Conservation (phyloP, 1,140 invertebrate species). For the Euglossa dilemma region DNA sequence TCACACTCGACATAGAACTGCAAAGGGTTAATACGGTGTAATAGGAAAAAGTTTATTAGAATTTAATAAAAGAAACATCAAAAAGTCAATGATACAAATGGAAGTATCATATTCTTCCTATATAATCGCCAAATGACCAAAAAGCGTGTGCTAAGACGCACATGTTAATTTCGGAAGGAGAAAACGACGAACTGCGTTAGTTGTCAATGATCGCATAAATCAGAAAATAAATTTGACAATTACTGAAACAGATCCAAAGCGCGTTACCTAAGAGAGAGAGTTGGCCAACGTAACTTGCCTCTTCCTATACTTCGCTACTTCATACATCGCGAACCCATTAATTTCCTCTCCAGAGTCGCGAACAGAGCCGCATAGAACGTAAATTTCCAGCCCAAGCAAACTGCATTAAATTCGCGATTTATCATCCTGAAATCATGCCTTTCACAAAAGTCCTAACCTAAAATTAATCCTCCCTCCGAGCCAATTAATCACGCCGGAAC, state of each 20-base stretch:
- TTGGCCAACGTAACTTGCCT: background rate
- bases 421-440: background rate
- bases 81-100: too few species aligned
- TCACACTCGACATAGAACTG: too few species aligned
- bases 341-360: background rate
- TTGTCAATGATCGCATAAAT: background rate
- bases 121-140: background rate
- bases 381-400: background rate
- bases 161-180: background rate
- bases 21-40: too few species aligned
- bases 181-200: background rate
- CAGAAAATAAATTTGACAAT: background rate
- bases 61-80: too few species aligned
- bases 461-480: background rate
- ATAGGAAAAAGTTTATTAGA: too few species aligned
- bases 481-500: background rate
- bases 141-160: too few species aligned
- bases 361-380: background rate
- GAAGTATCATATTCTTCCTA: background rate
- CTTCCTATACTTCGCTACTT: slow-evolving; percentile 10
- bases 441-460: background rate
- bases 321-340: slow-evolving; percentile 10
- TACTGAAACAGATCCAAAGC: background rate
- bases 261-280: background rate
- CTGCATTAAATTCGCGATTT: background rate